Percentiles rank a stretch among this genome's conserved stretches.
These are phyloP conservation scores for Cardiocondyla obscurior DNA, from an alignment of 1,140 invertebrate species.

Conservation along the genomic window DNA sequence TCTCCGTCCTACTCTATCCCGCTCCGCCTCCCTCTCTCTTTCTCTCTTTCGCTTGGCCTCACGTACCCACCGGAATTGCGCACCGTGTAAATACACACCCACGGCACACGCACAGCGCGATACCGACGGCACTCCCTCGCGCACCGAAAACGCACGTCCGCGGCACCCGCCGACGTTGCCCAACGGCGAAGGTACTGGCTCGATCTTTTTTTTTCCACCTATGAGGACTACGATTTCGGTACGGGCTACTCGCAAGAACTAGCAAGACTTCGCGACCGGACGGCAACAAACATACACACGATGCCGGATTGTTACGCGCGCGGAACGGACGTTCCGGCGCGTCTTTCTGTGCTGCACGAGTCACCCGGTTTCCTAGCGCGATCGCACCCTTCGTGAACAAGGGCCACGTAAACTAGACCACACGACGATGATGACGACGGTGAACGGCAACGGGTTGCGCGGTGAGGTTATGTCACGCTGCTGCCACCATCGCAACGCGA, in stretches of 20 bases:
- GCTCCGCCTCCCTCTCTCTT: background rate
- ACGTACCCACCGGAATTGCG: conserved; percentile 29
- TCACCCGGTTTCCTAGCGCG: background rate
- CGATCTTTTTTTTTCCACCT: conserved; percentile 58
- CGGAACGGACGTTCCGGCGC: no score
- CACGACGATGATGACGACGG: background rate
- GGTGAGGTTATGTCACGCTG: conserved; percentile 66
- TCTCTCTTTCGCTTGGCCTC: background rate
- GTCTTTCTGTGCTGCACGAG: no score
- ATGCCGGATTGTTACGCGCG: background rate
- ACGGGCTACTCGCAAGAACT: conserved; percentile 13
- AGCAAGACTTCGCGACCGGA: conserved; percentile 7
- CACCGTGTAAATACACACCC: conserved; percentile 31
- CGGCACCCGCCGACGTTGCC: conserved; percentile 30
- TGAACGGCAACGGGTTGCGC: background rate
- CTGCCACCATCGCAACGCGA: conserved; percentile 60
- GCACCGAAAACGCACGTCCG: conserved; percentile 14
- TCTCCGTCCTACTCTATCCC: background rate
- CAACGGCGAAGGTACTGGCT: conserved; percentile 34
- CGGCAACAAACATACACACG: conserved; percentile 25
- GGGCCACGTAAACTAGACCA: conserved; percentile 11
- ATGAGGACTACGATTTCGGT: background rate
- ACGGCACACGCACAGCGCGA: conserved; percentile 3
- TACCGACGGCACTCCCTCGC: conserved; percentile 8
- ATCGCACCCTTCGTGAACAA: background rate